Conservation (phyloP, 1,140 invertebrate genomes). For the Diorhabda sublineata region DNA sequence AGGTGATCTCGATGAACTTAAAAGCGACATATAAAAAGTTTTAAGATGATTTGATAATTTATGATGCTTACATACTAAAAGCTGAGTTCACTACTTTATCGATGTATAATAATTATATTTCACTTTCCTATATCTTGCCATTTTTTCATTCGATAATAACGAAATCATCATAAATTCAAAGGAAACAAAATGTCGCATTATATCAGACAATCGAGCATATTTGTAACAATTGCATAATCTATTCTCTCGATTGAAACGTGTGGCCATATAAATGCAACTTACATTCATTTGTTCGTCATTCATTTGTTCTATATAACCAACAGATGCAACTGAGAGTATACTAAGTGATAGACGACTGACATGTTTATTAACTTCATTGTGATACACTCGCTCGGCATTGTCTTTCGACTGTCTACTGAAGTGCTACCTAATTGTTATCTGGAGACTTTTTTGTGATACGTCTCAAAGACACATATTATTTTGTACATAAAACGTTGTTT, state of each 20-base stretch:
- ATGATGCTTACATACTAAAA: too few relatives aligned
- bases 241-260: constrained; percentile 12
- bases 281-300: constrained; percentile 16
- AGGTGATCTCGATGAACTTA: too few relatives aligned
- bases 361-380: constrained; percentile 21
- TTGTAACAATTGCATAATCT: neutral
- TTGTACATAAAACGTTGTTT: too few relatives aligned
- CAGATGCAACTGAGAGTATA: constrained; percentile 13
- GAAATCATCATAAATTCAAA: too few relatives aligned
- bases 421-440: constrained; percentile 14
- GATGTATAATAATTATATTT: too few relatives aligned
- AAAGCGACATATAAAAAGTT: too few relatives aligned
- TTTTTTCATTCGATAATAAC: too few relatives aligned
- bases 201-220: too few relatives aligned
- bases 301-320: constrained; percentile 11
- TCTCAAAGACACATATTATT: neutral
- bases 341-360: constrained; percentile 10
- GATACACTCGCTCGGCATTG: constrained; percentile 17
- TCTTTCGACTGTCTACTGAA: constrained; percentile 9
- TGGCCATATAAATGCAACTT: constrained; percentile 12
- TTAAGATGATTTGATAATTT: too few relatives aligned
- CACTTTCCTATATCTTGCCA: too few relatives aligned
- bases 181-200: too few relatives aligned
- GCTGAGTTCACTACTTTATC: too few relatives aligned
- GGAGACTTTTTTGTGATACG: neutral